A percentile compares a stretch with the other conserved stretches of the same genome.
Evolutionary conservation across 2,888 invertebrate genomes (phyloP).

Genomic region (Calephelis perditalis): DNA sequence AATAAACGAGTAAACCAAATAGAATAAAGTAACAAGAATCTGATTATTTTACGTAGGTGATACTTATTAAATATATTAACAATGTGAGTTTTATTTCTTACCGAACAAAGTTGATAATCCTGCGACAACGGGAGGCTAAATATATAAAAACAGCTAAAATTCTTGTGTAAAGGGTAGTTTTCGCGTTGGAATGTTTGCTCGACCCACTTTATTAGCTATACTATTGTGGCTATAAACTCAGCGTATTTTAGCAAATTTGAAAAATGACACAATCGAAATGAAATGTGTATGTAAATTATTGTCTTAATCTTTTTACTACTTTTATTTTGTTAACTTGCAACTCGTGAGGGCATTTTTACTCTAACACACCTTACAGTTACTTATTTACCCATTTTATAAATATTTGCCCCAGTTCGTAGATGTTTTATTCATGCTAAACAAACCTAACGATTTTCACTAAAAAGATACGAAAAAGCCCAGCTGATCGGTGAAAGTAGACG

Average conservation of each 20-base stretch:
- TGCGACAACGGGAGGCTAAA: slow-evolving; percentile 9
- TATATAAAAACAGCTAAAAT: slow-evolving; percentile 55
- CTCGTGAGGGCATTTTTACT: too few species aligned
- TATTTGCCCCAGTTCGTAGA: too few species aligned
- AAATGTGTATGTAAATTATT: too few species aligned
- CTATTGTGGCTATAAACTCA: slow-evolving; percentile 38
- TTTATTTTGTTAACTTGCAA: too few species aligned
- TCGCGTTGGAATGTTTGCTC: slow-evolving; percentile 59
- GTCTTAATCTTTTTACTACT: too few species aligned
- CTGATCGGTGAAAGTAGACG: too few species aligned
- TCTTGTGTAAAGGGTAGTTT: slow-evolving; percentile 67
- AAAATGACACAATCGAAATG: background rate
- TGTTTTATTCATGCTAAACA: too few species aligned
- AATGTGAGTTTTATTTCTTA: background rate
- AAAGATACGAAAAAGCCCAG: too few species aligned
- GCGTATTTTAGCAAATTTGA: slow-evolving; percentile 19
- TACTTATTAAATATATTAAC: slow-evolving; percentile 10
- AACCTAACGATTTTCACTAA: too few species aligned
- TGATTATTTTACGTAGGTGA: slow-evolving; percentile 8
- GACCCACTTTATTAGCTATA: slow-evolving; percentile 69
- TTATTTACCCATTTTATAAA: too few species aligned
- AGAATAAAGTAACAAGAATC: slow-evolving; percentile 3
- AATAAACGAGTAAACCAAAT: background rate
- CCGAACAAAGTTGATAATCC: slow-evolving; percentile 15
- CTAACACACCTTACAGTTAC: too few species aligned